phyloP scores from a whole-genome alignment of 2,797 vertebrate species.

The Coendou prehensilis region DNA sequence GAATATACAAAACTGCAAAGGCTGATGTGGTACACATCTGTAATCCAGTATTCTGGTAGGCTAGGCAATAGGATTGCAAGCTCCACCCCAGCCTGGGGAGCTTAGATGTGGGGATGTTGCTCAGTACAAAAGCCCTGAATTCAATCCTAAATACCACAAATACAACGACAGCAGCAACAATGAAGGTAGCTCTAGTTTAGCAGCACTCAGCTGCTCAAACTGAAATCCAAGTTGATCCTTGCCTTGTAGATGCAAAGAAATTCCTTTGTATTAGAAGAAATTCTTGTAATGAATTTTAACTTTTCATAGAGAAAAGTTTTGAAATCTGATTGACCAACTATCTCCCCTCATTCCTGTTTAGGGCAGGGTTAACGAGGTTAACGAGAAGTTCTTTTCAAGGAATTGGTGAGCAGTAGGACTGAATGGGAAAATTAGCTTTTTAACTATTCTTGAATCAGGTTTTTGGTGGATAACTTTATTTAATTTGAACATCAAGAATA shows the following conservation, averaged over 20 bases:
- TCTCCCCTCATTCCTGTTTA: background rate
- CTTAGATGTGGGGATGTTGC: background rate
- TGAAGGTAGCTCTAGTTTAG: background rate
- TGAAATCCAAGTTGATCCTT: background rate
- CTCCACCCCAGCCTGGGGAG: background rate
- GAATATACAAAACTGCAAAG: background rate
- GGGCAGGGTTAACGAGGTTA: background rate
- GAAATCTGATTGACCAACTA: background rate
- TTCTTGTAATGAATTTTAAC: background rate
- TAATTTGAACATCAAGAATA: conserved; percentile 10
- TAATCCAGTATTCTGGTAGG: background rate
- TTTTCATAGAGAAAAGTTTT: background rate
- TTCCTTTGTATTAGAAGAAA: background rate
- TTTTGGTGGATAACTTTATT: conserved; percentile 28
- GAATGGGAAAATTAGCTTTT: background rate
- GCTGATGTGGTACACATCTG: background rate
- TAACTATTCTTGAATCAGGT: background rate
- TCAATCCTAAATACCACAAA: background rate
- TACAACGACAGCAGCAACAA: too few relatives aligned
- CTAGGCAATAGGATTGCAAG: background rate
- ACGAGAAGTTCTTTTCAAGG: background rate
- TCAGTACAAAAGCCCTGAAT: background rate
- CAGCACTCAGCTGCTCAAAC: background rate
- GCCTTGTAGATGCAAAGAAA: background rate
- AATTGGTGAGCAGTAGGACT: background rate